Base-by-base conservation (phyloP, 2,113 vertebrate genomes). In the Cinclus mexicanus region DNA sequence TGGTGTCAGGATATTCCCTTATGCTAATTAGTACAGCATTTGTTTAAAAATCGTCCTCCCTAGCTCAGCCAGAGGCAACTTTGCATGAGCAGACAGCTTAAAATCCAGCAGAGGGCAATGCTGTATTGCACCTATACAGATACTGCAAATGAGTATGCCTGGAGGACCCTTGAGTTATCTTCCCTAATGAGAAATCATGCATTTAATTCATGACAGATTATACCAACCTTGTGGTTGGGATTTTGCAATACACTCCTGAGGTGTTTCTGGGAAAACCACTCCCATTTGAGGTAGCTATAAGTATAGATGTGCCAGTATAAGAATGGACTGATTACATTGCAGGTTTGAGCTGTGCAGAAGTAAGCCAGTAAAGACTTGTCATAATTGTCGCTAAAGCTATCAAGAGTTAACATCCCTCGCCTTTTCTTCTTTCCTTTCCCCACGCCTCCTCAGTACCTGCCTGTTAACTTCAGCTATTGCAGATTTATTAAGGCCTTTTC, bases 51-150 rank as follows among this genome's bases (percentile, higher is more conserved):
- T n/a, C 17, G 33, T 75, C 42, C 47, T 77, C 65, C 63, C 7
- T 71, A 76, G 52, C 53, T 94, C 23, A 93, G 60, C 63, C 68
- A 86, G 75, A 81, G 68, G 68, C 67, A 93, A 87, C 44, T 87
- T 64, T 91, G 60, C 57, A 37, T 1, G 23, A 94, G 75, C 63
- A 88, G 89, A 67, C 42, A 87, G 72, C 75, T 83, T 52, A 70
- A 70, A 83, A 89, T 97, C 95, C 96, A 97, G 94, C 74, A 97
- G 93, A 95, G 96, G 97, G 95, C 94, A 97, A 95, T 97, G 95
- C 88, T 95, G 94, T 83, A 97, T 96, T 97, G 85, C 90, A 95
- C 92, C 90, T 90, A 24, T 84, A 41, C 10, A n/a, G 82, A 63
- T 26, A 41, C 4, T 1, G 11, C 64, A 81, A 77, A 41, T 23